Evolutionary conservation across 1,140 invertebrate genomes (phyloP).

Genomic region (Battus philenor): DNA sequence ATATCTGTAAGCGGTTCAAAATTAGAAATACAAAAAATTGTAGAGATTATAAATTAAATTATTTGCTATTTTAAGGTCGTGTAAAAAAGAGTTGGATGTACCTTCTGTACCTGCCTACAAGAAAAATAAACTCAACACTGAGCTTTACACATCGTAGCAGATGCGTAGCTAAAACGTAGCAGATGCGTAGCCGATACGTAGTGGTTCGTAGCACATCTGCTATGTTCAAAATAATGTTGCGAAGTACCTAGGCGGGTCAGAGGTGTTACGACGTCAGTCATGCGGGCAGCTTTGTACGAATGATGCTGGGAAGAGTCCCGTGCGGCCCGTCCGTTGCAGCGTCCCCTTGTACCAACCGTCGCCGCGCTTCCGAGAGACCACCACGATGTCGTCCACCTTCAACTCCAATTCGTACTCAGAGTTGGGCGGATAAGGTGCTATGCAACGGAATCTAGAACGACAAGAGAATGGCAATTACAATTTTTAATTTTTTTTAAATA

Average conservation of each 20-base stretch:
- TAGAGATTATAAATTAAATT: too few relatives aligned
- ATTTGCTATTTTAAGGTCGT: too few relatives aligned
- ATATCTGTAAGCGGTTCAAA: too few relatives aligned
- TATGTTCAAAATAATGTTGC: conserved; percentile 25
- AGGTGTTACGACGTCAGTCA: conserved; percentile 36
- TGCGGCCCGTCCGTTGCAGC: conserved; percentile 90
- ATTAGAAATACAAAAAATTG: too few relatives aligned
- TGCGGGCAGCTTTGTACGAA: conserved; percentile 86
- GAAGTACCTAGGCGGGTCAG: conserved; percentile 16
- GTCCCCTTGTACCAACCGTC: conserved; percentile 98
- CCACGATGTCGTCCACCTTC: conserved; percentile 92
- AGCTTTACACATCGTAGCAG: conserved; percentile 1
- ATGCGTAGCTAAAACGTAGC: too few relatives aligned
- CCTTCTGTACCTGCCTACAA: too few relatives aligned
- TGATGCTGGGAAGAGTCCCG: conserved; percentile 94
- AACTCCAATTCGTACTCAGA: conserved; percentile 94
- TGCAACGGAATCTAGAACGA: conserved; percentile 87
- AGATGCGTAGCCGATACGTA: too few relatives aligned
- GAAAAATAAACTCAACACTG: too few relatives aligned
- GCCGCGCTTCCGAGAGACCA: conserved; percentile 93
- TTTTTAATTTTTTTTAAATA: too few relatives aligned
- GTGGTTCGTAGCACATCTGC: too few relatives aligned
- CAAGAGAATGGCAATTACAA: conserved; percentile 10
- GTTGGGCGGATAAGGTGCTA: conserved; percentile 96
- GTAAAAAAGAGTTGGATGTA: too few relatives aligned